phyloP scores from a whole-genome alignment of 2,113 vertebrate genomes.

The Rhinolophus ferrumequinum region DNA sequence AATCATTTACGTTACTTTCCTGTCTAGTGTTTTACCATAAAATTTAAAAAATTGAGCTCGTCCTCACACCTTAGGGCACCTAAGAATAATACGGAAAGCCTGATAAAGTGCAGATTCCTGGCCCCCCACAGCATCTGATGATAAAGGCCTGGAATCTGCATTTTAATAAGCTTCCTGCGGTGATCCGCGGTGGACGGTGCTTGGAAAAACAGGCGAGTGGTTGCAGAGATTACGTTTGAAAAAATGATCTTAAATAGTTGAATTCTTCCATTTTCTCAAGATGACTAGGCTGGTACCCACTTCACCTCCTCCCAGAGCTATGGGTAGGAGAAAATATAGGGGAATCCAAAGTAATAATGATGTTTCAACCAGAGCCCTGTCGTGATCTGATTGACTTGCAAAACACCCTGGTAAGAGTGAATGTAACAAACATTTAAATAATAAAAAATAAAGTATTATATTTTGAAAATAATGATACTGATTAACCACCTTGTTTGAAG shows the following conservation, averaged over 20 bases:
- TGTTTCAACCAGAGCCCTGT: background rate
- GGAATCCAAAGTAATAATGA: background rate
- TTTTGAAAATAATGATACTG: background rate
- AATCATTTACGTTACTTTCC: background rate
- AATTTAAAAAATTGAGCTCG: background rate
- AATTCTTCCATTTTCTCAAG: background rate
- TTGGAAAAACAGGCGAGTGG: background rate
- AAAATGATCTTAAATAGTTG: background rate
- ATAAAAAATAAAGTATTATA: background rate
- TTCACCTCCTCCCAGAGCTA: too few relatives aligned
- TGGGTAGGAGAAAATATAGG: background rate
- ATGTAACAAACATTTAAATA: background rate
- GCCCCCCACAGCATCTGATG: too few relatives aligned
- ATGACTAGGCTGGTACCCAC: too few relatives aligned
- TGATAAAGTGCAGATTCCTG: background rate
- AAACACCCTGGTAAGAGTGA: background rate
- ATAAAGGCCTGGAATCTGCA: too few relatives aligned
- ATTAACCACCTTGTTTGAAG: background rate
- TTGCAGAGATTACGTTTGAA: background rate
- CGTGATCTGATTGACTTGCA: background rate
- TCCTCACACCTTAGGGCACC: rapidly evolving
- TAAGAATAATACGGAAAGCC: background rate
- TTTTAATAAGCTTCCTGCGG: rapidly evolving
- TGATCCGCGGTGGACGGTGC: rapidly evolving
- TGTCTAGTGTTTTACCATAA: rapidly evolving